Evolutionary conservation across 2,113 vertebrate species (phyloP), one percentile per base, ranked within the genome.

Genomic region (Rutilus rutilus): DNA sequence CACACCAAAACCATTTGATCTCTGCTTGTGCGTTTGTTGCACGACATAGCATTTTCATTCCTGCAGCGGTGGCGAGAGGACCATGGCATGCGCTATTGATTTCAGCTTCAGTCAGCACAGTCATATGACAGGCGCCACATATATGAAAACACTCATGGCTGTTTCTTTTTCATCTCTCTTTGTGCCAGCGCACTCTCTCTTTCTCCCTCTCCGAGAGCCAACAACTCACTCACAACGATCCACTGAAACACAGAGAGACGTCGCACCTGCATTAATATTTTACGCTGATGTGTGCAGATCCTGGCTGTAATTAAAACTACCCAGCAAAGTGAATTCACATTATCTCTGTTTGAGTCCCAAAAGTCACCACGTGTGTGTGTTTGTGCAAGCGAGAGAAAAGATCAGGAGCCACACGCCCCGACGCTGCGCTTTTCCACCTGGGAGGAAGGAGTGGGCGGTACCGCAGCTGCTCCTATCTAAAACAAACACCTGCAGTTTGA

Each of bases 251-350:
- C 74, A 83, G 73, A 71, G 52, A 73, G 54, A 78, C 17, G 30
- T 82, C 69, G 42, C 77, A 87, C 42, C 62, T 83, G 87, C 45
- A 76, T 76, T 62, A 82, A 82, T 88, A 86, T 86, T 88, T 88
- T 82, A 85, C 25, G 83, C 87, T 78, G 87, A 85, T 88, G 78
- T 75, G 47, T 88, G 78, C 84, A 82, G 80, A 78, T 85, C 75
- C 71, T 76, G 73, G 71, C 23, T 88, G 78, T 85, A 88, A 85
- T 88, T 88, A 88, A 85, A 88, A 88, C 83, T 59, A 88, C 30
- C 67, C 73, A 69, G 78, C 78, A 76, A 88, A 79, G 59, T 54
- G 78, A 62, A 77, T 82, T 42, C 78, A 74, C 87, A 85, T 88
- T 88, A 88, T 88, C 87, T 85, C 83, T 69, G 83, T 88, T 85